These are phyloP conservation scores for Anagrus nilaparvatae DNA, from an alignment of 1,140 invertebrate genomes.

Conservation along the genomic window DNA sequence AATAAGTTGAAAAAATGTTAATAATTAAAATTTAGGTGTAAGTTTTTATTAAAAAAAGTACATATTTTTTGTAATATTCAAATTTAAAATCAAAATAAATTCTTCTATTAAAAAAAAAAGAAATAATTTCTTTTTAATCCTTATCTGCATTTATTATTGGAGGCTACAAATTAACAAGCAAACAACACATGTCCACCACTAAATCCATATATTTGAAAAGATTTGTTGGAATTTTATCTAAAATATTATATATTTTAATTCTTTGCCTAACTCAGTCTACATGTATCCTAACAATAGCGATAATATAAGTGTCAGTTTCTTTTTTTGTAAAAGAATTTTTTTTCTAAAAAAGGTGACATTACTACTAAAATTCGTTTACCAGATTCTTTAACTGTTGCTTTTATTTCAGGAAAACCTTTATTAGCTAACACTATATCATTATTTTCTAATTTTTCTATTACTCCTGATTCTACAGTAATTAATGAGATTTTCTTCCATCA, in stretches of 20 bases:
- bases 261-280: constrained; percentile 27
- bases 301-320: constrained; percentile 23
- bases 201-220: constrained; percentile 9
- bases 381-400: no score
- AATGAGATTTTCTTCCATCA: constrained; percentile 22
- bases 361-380: no score
- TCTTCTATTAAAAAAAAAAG: not conserved
- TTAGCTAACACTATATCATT: constrained; percentile 20
- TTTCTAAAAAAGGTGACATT: constrained; percentile 24
- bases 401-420: constrained; percentile 12
- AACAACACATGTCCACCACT: constrained; percentile 12
- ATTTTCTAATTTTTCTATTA: constrained; percentile 29
- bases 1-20: no score
- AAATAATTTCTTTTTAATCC: no score
- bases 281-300: constrained; percentile 28
- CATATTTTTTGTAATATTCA: not conserved
- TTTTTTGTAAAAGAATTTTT: constrained; percentile 17
- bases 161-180: constrained; percentile 12
- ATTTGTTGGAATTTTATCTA: constrained; percentile 18
- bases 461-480: constrained; percentile 14
- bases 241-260: constrained; percentile 23
- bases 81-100: no score
- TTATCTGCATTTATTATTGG: constrained; percentile 9
- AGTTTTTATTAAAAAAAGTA: no score
- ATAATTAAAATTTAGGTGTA: not conserved